Evolutionary conservation across 1,140 invertebrate genomes (phyloP).

Genomic region (Lepidurus packardi): DNA sequence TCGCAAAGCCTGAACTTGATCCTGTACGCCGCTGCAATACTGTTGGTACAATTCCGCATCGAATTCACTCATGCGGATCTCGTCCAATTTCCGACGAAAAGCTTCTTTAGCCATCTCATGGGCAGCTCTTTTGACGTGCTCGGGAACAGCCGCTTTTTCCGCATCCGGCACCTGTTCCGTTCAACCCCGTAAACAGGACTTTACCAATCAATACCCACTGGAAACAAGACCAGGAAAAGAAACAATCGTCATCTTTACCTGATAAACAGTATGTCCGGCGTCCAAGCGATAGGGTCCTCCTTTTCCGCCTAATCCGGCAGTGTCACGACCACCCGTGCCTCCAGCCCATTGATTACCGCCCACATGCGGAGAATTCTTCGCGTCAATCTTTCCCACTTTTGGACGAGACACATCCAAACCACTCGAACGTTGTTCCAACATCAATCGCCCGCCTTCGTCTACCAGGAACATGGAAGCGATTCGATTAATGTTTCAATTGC

Average conservation of each 20-base stretch:
- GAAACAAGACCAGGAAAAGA: not conserved
- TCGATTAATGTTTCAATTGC: not conserved
- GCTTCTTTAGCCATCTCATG: constrained; percentile 86
- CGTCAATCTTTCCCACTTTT: constrained; percentile 88
- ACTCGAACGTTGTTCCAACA: constrained; percentile 60
- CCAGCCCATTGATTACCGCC: constrained; percentile 96
- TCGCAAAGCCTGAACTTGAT: constrained; percentile 57
- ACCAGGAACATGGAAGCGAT: constrained; percentile 39
- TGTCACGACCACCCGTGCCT: constrained; percentile 80
- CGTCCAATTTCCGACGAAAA: constrained; percentile 77
- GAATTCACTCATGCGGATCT: constrained; percentile 92
- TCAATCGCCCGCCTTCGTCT: constrained; percentile 62
- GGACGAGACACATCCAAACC: constrained; percentile 67
- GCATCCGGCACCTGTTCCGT: constrained; percentile 64
- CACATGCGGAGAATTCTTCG: constrained; percentile 81
- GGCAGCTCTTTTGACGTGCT: constrained; percentile 79
- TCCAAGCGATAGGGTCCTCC: constrained; percentile 88
- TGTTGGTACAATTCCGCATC: constrained; percentile 82
- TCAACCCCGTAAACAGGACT: not conserved
- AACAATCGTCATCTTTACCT: constrained; percentile 49
- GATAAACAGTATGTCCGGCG: constrained; percentile 85
- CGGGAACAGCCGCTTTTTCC: constrained; percentile 85
- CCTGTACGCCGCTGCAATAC: constrained; percentile 69
- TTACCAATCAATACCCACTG: not conserved
- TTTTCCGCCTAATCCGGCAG: constrained; percentile 87